phyloP scores from a whole-genome alignment of 2,797 vertebrate species.

The Furcifer pardalis region DNA sequence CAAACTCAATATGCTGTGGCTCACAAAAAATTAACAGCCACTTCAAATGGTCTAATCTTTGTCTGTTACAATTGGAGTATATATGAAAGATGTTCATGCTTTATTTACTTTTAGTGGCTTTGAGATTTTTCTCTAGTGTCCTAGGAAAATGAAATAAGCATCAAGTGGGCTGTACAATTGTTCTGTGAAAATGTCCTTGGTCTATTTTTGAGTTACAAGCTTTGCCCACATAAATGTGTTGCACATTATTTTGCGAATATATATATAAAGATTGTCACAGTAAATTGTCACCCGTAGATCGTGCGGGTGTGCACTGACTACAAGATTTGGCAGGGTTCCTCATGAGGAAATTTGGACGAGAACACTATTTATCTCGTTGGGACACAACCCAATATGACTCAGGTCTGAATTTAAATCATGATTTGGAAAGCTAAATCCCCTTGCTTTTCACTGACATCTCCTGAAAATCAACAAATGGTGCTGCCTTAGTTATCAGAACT shows the following conservation, averaged over 20 bases:
- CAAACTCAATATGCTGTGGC: conserved; percentile 55
- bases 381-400: neutral
- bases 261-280: neutral
- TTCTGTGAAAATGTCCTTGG: conserved; percentile 17
- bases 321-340: neutral
- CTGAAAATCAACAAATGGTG: too few species aligned
- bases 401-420: neutral
- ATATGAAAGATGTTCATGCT: conserved; percentile 74
- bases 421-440: neutral
- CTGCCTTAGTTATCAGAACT: too few species aligned
- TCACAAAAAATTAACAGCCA: conserved; percentile 69
- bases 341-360: neutral
- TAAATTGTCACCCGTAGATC: neutral
- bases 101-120: conserved; percentile 72
- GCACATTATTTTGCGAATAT: neutral
- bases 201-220: neutral
- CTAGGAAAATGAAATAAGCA: conserved; percentile 66
- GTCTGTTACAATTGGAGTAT: conserved; percentile 69
- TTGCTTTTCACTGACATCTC: too few species aligned
- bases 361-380: neutral
- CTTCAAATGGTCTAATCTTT: conserved; percentile 74
- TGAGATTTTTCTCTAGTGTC: conserved; percentile 66
- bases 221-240: conserved; percentile 6
- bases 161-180: conserved; percentile 54
- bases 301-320: neutral